These are phyloP conservation scores for Dermatophagoides farinae DNA, from an alignment of 1,140 invertebrate genomes.

Conservation along the genomic window DNA sequence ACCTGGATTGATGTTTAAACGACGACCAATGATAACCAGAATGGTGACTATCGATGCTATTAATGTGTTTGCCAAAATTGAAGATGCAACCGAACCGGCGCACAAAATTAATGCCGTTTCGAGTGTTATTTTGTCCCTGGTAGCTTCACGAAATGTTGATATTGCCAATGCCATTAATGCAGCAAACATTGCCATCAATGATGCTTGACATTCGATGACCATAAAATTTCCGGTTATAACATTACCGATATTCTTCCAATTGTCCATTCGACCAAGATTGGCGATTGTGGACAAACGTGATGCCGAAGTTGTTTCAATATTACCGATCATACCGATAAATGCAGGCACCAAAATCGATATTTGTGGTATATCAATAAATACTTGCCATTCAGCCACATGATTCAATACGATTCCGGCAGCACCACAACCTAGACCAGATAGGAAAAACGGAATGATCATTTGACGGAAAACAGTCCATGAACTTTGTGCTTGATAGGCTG, in stretches of 20 bases:
- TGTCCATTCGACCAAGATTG: constrained; percentile 46
- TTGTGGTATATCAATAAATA: constrained; percentile 28
- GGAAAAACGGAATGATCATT: constrained; percentile 30
- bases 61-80: constrained; percentile 51
- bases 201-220: constrained; percentile 42
- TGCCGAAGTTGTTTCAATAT: constrained; percentile 90
- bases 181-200: neutral
- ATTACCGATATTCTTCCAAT: constrained; percentile 39
- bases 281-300: constrained; percentile 64
- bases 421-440: constrained; percentile 30
- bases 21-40: constrained; percentile 12
- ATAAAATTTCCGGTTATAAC: constrained; percentile 66
- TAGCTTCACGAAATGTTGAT: neutral
- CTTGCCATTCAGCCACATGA: constrained; percentile 28
- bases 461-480: constrained; percentile 23
- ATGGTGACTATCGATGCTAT: constrained; percentile 11
- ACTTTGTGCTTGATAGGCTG: neutral
- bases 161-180: neutral
- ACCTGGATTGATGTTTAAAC: constrained; percentile 25
- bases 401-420: constrained; percentile 30
- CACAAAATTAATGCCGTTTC: constrained; percentile 52
- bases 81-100: constrained; percentile 67
- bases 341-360: constrained; percentile 67
- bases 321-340: constrained; percentile 81
- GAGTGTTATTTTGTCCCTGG: constrained; percentile 25